These are phyloP conservation scores for Thereva unica DNA, from an alignment of 2,888 invertebrate species.

Conservation along the genomic window DNA sequence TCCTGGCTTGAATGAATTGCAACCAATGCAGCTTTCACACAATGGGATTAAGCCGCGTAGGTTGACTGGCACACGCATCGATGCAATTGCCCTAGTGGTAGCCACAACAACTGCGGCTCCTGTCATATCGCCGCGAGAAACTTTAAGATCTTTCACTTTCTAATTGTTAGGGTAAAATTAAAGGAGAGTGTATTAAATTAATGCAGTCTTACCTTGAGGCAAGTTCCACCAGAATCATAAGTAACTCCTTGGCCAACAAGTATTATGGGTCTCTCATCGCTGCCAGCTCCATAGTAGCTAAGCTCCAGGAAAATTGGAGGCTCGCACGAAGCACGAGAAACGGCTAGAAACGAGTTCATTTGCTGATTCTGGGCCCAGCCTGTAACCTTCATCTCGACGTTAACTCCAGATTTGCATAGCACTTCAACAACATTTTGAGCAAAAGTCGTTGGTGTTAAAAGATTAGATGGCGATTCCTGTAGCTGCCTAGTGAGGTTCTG, in stretches of 20 bases:
- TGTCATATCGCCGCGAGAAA: slow-evolving; percentile 83
- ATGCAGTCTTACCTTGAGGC: slow-evolving; percentile 61
- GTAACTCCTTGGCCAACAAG: slow-evolving; percentile 73
- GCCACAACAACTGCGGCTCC: slow-evolving; percentile 80
- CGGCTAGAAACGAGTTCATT: slow-evolving; percentile 79
- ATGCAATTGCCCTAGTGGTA: slow-evolving; percentile 70
- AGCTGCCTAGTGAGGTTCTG: slow-evolving; percentile 78
- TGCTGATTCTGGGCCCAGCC: slow-evolving; percentile 78
- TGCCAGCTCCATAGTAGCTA: slow-evolving; percentile 69
- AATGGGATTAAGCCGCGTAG: slow-evolving; percentile 74
- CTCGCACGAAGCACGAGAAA: slow-evolving; percentile 76
- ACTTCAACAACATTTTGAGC: slow-evolving; percentile 65
- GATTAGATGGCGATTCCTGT: slow-evolving; percentile 80
- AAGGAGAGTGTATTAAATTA: background rate
- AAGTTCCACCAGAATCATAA: slow-evolving; percentile 75
- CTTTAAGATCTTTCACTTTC: slow-evolving; percentile 43
- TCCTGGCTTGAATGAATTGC: slow-evolving; percentile 77
- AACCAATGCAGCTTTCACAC: slow-evolving; percentile 80
- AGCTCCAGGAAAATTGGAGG: slow-evolving; percentile 80
- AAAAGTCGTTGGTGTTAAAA: slow-evolving; percentile 77
- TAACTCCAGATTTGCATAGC: slow-evolving; percentile 52
- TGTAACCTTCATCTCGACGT: slow-evolving; percentile 52
- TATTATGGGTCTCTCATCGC: slow-evolving; percentile 69
- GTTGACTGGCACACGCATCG: slow-evolving; percentile 72
- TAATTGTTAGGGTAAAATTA: too few relatives aligned